Conservation (phyloP, 1,140 invertebrate species). For the Sycophaga agraensis region DNA sequence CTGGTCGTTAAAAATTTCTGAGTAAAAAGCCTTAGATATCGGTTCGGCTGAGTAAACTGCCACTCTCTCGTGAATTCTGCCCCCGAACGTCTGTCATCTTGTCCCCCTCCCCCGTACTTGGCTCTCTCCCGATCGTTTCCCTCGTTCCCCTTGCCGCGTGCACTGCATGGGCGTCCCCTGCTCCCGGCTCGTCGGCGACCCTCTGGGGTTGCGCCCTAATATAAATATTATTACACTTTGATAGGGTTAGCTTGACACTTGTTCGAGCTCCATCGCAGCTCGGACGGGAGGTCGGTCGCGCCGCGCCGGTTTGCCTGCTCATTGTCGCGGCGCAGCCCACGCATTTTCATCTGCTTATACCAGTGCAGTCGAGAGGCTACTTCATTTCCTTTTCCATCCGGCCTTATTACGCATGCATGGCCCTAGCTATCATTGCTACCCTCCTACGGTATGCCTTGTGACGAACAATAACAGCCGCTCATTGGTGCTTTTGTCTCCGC, state of each 20-base stretch:
- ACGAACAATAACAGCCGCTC: constrained; percentile 1
- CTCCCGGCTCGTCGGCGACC: constrained; percentile 28
- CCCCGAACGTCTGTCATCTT: not conserved
- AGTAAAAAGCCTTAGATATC: not conserved
- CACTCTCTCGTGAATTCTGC: not conserved
- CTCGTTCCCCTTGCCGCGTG: not conserved
- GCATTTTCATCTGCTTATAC: too few relatives aligned
- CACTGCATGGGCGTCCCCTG: not conserved
- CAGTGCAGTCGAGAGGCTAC: too few relatives aligned
- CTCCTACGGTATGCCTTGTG: not conserved
- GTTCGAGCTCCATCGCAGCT: constrained; percentile 19
- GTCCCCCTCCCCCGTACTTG: not conserved
- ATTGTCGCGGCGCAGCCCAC: too few relatives aligned
- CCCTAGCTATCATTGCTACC: too few relatives aligned
- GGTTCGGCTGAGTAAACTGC: not conserved
- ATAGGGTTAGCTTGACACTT: constrained; percentile 57
- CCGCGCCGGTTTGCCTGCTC: too few relatives aligned
- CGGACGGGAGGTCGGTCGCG: too few relatives aligned
- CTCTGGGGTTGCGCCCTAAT: constrained; percentile 51
- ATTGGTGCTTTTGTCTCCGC: not conserved
- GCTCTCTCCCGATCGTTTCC: constrained; percentile 1
- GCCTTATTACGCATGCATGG: too few relatives aligned
- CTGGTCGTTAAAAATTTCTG: too few relatives aligned
- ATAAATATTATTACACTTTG: constrained; percentile 61
- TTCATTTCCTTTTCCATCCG: too few relatives aligned